Percentiles rank a stretch among this genome's conserved stretches.
Conservation (phyloP, 2,797 vertebrate genomes). For the Falco peregrinus region DNA sequence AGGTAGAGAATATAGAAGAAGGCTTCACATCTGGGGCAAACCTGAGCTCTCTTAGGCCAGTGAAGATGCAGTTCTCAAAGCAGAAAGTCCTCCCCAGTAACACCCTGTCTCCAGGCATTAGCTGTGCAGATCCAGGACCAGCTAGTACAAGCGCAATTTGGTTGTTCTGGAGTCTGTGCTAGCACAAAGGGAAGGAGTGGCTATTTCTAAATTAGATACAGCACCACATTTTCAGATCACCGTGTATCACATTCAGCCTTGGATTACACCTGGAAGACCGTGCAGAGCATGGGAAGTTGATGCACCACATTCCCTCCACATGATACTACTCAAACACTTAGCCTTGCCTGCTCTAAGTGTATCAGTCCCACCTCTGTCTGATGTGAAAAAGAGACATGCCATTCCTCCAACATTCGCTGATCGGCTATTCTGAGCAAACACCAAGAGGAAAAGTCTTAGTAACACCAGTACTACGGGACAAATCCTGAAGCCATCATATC, state of each 20-base stretch:
- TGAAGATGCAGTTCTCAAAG: not conserved
- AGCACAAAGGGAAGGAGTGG: not conserved
- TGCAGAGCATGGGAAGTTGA: not conserved
- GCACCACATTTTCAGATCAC: not conserved
- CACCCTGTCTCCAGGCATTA: not conserved
- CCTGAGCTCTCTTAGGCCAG: not conserved
- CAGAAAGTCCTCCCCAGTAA: not conserved
- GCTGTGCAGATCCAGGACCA: not conserved
- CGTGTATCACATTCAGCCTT: not conserved
- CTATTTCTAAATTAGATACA: not conserved
- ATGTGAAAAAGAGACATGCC: not conserved
- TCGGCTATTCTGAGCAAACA: not conserved
- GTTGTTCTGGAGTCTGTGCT: not conserved
- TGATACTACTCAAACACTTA: not conserved
- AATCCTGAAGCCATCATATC: not conserved
- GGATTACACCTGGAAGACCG: not conserved
- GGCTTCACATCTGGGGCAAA: not conserved
- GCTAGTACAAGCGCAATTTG: not conserved
- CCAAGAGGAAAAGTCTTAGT: not conserved
- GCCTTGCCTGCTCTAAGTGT: not conserved
- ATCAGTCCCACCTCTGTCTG: not conserved
- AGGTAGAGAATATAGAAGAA: not conserved
- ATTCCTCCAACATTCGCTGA: not conserved
- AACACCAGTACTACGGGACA: not conserved
- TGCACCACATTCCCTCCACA: fast-evolving